Conservation (phyloP, 2,113 vertebrate species). For the Bettongia penicillata region DNA sequence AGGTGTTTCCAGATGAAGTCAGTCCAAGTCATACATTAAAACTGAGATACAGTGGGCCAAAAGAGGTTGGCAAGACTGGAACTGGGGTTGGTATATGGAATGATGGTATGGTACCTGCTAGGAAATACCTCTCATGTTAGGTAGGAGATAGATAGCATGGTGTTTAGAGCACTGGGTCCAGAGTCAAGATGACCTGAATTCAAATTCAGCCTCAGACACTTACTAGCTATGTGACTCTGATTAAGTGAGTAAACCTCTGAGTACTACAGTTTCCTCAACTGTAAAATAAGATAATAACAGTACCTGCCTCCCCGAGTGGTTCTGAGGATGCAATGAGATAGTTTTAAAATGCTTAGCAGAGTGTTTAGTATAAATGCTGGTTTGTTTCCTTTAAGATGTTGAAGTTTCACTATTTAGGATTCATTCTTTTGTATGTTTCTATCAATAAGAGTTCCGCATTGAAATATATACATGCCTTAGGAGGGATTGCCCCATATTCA, state of each 20-base stretch:
- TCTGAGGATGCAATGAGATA: neutral
- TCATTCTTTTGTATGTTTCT: neutral
- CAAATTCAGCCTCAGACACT: too few relatives aligned
- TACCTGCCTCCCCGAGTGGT: neutral
- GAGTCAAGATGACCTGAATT: too few relatives aligned
- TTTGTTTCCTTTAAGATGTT: neutral
- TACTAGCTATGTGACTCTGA: too few relatives aligned
- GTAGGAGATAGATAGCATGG: neutral
- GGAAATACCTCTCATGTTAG: neutral
- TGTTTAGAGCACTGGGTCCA: neutral
- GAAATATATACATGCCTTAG: neutral
- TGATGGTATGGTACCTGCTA: neutral
- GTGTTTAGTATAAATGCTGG: neutral
- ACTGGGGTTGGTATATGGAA: neutral
- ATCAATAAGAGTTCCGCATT: neutral
- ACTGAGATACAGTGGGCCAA: neutral
- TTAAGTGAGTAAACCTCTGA: too few relatives aligned
- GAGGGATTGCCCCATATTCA: neutral
- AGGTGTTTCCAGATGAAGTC: neutral
- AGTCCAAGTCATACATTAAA: neutral
- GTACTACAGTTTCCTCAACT: too few relatives aligned
- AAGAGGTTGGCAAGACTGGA: neutral
- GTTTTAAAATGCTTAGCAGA: neutral
- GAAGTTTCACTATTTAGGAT: neutral
- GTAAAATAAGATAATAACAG: neutral